phyloP scores from a whole-genome alignment of 1,140 invertebrate species.

The Piezodorus guildinii region DNA sequence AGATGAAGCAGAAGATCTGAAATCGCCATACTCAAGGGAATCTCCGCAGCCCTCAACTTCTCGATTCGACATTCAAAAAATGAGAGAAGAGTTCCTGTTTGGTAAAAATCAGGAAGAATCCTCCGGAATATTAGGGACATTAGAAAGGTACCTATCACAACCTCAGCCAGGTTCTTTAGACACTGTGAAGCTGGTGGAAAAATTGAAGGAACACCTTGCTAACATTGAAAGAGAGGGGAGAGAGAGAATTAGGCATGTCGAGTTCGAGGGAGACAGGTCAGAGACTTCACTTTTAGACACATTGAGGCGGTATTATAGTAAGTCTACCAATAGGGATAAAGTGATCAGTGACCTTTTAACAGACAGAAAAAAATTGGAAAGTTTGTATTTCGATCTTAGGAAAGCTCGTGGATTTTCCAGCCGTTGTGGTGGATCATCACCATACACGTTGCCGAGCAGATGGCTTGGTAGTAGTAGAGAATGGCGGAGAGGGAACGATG shows the following conservation, averaged over 20 bases:
- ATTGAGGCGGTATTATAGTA: conserved; percentile 50
- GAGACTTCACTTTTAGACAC: conserved; percentile 51
- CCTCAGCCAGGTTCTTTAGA: conserved; percentile 37
- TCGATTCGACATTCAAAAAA: conserved; percentile 51
- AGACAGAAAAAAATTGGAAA: conserved; percentile 55
- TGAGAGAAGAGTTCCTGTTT: conserved; percentile 49
- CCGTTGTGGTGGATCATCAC: conserved; percentile 25
- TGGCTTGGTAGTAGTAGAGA: neutral
- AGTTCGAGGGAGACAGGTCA: conserved; percentile 38
- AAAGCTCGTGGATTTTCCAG: conserved; percentile 53
- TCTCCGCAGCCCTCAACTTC: conserved; percentile 29
- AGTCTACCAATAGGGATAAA: conserved; percentile 48
- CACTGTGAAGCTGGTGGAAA: conserved; percentile 49
- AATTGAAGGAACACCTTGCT: conserved; percentile 49
- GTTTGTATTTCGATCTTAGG: conserved; percentile 55
- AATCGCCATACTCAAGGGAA: conserved; percentile 2
- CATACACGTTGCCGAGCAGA: neutral
- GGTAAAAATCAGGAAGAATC: conserved; percentile 38
- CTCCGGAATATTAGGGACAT: conserved; percentile 46
- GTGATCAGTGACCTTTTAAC: conserved; percentile 57
- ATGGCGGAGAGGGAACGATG: neutral
- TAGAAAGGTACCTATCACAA: conserved; percentile 48
- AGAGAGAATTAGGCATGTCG: conserved; percentile 16
- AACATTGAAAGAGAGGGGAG: conserved; percentile 32
- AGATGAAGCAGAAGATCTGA: conserved; percentile 43